A percentile compares a stretch with the other conserved stretches of the same genome.
Evolutionary conservation across 2,113 vertebrate genomes (phyloP).

Genomic region (Corythornis madagascariensis): DNA sequence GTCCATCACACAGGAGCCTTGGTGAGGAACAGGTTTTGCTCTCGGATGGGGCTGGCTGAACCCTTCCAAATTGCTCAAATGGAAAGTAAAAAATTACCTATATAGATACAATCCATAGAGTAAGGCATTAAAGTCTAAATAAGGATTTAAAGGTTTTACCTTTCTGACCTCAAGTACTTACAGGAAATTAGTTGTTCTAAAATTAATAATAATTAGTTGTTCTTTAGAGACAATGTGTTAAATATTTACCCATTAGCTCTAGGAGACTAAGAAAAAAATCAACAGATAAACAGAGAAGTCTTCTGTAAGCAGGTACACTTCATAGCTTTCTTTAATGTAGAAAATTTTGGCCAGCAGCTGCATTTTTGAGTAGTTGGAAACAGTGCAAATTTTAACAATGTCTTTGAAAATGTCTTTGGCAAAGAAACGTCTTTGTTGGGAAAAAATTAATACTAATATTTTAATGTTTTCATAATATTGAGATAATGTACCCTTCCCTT

Average conservation of each 20-base stretch:
- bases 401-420: neutral
- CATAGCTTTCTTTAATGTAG: neutral
- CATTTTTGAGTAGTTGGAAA: neutral
- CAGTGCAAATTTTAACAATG: neutral
- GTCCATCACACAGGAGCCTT: neutral
- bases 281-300: neutral
- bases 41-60: neutral
- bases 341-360: neutral
- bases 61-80: neutral
- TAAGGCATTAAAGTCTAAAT: neutral
- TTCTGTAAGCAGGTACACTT: neutral
- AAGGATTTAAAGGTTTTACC: neutral
- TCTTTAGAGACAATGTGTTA: neutral
- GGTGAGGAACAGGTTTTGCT: neutral
- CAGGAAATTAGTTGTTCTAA: neutral
- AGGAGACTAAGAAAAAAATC: neutral
- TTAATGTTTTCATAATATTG: neutral
- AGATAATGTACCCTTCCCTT: neutral
- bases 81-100: neutral
- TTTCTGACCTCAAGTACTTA: neutral
- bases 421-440: neutral
- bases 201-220: neutral
- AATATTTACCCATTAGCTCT: neutral
- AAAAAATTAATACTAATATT: accelerated
- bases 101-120: neutral